A percentile compares a stretch with the other conserved stretches of the same genome.
These are phyloP conservation scores for Callyntrura guangdongensis DNA, from an alignment of 2,888 invertebrate genomes.

Conservation along the genomic window DNA sequence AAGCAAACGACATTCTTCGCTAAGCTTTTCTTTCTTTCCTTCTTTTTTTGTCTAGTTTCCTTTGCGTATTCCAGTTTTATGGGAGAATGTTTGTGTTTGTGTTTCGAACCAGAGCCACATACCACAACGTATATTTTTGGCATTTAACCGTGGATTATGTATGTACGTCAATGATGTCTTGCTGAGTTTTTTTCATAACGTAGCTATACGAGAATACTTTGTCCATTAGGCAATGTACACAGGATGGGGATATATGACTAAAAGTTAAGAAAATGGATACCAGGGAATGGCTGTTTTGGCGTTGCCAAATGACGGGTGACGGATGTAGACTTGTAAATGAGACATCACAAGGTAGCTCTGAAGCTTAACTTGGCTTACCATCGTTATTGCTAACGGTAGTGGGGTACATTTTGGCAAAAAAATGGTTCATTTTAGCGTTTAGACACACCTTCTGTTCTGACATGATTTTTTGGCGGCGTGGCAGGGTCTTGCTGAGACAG, in stretches of 20 bases:
- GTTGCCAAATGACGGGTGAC: conserved; percentile 60
- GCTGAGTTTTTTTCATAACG: not conserved
- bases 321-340: conserved; percentile 68
- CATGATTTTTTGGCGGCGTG: not conserved
- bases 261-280: not conserved
- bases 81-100: not conserved
- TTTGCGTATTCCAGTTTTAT: not conserved
- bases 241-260: conserved; percentile 11
- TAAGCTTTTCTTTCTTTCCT: conserved; percentile 25
- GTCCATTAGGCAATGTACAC: not conserved
- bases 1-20: conserved; percentile 7
- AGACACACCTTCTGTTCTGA: conserved; percentile 13
- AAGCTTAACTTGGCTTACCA: not conserved
- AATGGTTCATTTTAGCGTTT: conserved; percentile 29
- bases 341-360: conserved; percentile 40
- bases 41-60: not conserved
- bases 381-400: conserved; percentile 5
- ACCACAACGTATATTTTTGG: no score
- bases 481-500: not conserved
- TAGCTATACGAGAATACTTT: not conserved
- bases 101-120: no score
- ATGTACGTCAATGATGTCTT: no score
- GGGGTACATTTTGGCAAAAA: not conserved
- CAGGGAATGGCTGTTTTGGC: not conserved
- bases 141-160: no score